These are phyloP conservation scores for Oncorhynchus mykiss DNA, from an alignment of 2,113 vertebrate species.

Conservation along the genomic window DNA sequence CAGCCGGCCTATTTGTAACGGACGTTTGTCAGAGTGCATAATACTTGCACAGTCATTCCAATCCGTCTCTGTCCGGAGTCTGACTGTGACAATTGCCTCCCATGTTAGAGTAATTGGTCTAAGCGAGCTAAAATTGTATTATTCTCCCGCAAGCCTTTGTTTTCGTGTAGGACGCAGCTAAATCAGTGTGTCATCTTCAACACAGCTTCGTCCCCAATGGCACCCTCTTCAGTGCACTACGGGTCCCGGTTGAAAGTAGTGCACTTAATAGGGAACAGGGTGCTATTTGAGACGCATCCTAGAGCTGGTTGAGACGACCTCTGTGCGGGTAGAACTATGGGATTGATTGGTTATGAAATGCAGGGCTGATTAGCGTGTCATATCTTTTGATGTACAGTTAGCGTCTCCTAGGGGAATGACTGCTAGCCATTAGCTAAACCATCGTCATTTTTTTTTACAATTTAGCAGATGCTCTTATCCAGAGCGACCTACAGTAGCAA, in stretches of 20 bases:
- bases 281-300: too few species aligned
- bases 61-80: slow-evolving; percentile 29
- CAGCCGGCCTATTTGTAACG: too few species aligned
- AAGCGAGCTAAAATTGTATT: slow-evolving; percentile 43
- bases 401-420: slow-evolving; percentile 28
- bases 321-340: slow-evolving; percentile 32
- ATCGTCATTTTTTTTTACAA: background rate
- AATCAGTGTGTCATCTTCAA: slow-evolving; percentile 14
- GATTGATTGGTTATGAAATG: slow-evolving; percentile 56
- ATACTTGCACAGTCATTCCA: background rate
- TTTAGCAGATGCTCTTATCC: too few species aligned
- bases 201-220: too few species aligned
- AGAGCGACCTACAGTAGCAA: too few species aligned
- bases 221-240: too few species aligned
- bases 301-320: too few species aligned
- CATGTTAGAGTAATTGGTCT: slow-evolving; percentile 33
- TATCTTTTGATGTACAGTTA: slow-evolving; percentile 48
- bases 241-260: slow-evolving; percentile 3
- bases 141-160: slow-evolving; percentile 7
- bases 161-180: slow-evolving; percentile 24
- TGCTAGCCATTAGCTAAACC: slow-evolving; percentile 23
- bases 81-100: slow-evolving; percentile 25
- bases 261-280: background rate
- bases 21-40: background rate
- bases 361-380: slow-evolving; percentile 51